Conservation (phyloP, 2,797 vertebrate genomes). For the Vespertilio murinus region DNA sequence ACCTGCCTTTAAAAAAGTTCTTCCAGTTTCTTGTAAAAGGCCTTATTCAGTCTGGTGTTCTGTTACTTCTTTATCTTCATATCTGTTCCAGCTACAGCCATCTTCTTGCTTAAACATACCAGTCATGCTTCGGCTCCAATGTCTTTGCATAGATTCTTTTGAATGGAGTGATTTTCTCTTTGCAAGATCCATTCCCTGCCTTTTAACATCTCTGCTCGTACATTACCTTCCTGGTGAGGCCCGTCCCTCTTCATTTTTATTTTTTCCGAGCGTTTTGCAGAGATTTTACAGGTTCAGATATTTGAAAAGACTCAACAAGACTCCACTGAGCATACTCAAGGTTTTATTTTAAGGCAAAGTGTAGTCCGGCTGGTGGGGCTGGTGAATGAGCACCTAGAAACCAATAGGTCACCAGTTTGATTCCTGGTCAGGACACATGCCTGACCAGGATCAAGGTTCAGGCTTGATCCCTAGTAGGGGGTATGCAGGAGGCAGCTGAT, state of each 20-base stretch:
- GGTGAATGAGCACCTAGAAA: too few species aligned
- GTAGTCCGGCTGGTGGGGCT: too few species aligned
- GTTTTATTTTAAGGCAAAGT: neutral
- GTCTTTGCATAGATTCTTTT: neutral
- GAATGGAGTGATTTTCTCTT: neutral
- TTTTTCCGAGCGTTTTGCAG: neutral
- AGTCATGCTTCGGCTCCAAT: neutral
- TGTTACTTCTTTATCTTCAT: neutral
- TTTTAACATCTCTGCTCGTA: neutral
- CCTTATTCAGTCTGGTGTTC: neutral
- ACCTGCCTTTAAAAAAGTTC: neutral
- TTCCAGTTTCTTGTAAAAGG: neutral
- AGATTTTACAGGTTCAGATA: neutral
- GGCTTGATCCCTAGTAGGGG: too few species aligned
- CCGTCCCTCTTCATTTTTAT: neutral
- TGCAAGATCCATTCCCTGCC: neutral
- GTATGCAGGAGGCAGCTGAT: too few species aligned
- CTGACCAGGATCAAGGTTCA: too few species aligned
- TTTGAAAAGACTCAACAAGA: neutral
- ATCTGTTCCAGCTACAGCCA: neutral
- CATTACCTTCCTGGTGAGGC: neutral
- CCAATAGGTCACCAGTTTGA: too few species aligned
- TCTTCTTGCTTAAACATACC: neutral
- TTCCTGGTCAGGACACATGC: too few species aligned
- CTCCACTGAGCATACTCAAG: neutral